Evolutionary conservation across 2,797 vertebrate species (phyloP).

Genomic region (Crocodylus rhombifer): DNA sequence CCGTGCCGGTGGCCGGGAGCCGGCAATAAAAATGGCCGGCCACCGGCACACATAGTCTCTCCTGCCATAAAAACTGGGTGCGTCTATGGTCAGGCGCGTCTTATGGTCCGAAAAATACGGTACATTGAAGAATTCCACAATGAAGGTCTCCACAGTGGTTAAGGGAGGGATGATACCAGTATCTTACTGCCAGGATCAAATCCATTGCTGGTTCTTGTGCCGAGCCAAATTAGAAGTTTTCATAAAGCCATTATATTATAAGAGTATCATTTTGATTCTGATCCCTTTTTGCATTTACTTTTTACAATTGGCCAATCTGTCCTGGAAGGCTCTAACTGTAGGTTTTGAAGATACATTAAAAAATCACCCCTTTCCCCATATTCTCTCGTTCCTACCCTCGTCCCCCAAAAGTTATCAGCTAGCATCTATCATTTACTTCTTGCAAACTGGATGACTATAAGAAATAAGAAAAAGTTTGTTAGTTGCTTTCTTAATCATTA

Average conservation of each 20-base stretch:
- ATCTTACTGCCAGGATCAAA: neutral
- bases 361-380: neutral
- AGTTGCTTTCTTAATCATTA: neutral
- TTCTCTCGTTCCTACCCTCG: neutral
- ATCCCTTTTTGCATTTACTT: neutral
- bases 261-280: slow-evolving; percentile 18
- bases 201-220: neutral
- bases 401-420: neutral
- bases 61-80: too few species aligned
- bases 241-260: neutral
- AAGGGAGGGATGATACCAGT: neutral
- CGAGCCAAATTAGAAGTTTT: slow-evolving; percentile 32
- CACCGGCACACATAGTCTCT: too few species aligned
- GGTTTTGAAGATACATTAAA: neutral
- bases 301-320: neutral
- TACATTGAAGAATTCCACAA: neutral
- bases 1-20: too few species aligned
- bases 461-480: neutral
- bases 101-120: too few species aligned
- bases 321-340: neutral
- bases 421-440: neutral
- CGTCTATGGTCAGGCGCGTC: too few species aligned
- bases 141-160: neutral
- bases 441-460: neutral
- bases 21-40: too few species aligned